phyloP scores from a whole-genome alignment of 2,113 vertebrate genomes.

The Phoxinus phoxinus region DNA sequence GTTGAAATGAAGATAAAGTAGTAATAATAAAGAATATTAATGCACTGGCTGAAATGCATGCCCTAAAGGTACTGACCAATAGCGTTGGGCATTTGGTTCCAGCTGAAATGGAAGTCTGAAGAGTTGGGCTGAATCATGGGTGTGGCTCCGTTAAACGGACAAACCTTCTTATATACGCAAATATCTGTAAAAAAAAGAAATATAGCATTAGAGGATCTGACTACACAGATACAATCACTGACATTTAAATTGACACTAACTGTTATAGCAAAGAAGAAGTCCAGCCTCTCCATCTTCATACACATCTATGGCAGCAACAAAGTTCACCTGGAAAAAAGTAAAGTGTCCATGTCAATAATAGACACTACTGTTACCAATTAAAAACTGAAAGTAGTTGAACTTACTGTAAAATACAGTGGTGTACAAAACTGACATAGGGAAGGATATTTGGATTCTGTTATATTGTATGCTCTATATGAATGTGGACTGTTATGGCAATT shows the following conservation, averaged over 20 bases:
- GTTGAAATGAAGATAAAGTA: not conserved
- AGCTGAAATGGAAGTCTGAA: slow-evolving; percentile 97
- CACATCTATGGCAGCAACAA: slow-evolving; percentile 96
- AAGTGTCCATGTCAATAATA: not conserved
- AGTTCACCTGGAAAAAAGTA: slow-evolving; percentile 88
- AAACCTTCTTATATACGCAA: slow-evolving; percentile 95
- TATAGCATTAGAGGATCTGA: not conserved
- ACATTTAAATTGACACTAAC: slow-evolving; percentile 78
- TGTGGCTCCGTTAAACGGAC: slow-evolving; percentile 92
- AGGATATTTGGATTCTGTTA: not conserved
- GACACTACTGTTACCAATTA: slow-evolving; percentile 16
- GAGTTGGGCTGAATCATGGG: slow-evolving; percentile 91
- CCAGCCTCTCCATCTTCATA: slow-evolving; percentile 99
- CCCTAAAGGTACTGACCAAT: slow-evolving; percentile 83
- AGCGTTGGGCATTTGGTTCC: slow-evolving; percentile 97
- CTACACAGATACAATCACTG: not conserved
- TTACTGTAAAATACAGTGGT: not conserved
- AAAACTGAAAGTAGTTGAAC: slow-evolving; percentile 18
- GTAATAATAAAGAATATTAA: not conserved
- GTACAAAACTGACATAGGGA: not conserved
- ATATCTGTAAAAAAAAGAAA: slow-evolving; percentile 72
- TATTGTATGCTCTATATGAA: slow-evolving; percentile 1
- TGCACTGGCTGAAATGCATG: not conserved
- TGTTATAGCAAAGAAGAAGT: slow-evolving; percentile 94
- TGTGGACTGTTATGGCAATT: no score